These are phyloP conservation scores for Hippocampus comes DNA, from an alignment of 2,113 vertebrate genomes.

Conservation along the genomic window DNA sequence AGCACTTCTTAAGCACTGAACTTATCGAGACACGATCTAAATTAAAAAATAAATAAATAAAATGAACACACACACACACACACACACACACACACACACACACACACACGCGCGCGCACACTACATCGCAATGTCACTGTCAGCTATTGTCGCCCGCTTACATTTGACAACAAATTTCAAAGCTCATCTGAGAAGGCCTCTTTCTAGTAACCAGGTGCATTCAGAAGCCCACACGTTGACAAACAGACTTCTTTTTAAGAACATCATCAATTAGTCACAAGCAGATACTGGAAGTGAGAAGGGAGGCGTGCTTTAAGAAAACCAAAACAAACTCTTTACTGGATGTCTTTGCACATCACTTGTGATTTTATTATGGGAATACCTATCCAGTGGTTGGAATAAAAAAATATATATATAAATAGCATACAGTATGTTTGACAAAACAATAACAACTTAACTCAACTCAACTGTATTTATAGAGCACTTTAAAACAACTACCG, in stretches of 20 bases:
- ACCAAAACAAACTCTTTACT: conserved; percentile 45
- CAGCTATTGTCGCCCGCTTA: too few species aligned
- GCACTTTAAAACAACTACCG: too few species aligned
- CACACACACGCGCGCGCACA: too few species aligned
- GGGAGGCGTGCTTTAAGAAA: conserved; percentile 23
- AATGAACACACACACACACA: too few species aligned
- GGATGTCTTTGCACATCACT: conserved; percentile 30
- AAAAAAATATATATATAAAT: background rate
- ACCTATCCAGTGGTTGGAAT: background rate
- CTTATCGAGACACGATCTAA: too few species aligned
- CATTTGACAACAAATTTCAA: background rate
- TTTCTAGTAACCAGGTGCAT: conserved; percentile 10
- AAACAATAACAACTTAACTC: too few species aligned
- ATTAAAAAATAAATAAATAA: too few species aligned
- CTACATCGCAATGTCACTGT: too few species aligned
- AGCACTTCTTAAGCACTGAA: too few species aligned
- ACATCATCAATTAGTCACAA: conserved; percentile 50
- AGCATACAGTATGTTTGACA: background rate
- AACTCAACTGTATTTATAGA: too few species aligned
- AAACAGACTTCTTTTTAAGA: conserved; percentile 8
- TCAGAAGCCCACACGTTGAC: conserved; percentile 21
- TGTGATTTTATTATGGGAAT: background rate
- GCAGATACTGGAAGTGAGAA: conserved; percentile 47
- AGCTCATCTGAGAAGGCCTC: background rate
- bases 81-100: too few species aligned